Evolutionary conservation across 2,888 invertebrate species (phyloP).

Genomic region (Invenusta paracnida): DNA sequence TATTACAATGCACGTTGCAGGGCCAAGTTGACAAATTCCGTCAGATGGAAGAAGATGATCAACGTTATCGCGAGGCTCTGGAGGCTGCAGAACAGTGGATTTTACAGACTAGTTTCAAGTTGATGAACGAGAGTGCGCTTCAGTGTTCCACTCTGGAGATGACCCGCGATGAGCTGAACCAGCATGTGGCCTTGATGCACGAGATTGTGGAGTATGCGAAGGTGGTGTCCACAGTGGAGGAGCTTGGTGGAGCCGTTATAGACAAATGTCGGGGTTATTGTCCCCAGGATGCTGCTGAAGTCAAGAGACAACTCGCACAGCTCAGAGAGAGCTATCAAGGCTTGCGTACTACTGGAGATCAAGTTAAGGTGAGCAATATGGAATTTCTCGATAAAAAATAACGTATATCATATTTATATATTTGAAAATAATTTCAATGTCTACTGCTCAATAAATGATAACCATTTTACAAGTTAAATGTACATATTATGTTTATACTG

Average conservation of each 20-base stretch:
- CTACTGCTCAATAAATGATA: no score
- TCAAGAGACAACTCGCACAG: slow-evolving; percentile 78
- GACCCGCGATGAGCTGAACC: slow-evolving; percentile 81
- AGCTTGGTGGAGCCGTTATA: neutral
- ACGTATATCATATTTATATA: no score
- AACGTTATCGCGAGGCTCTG: slow-evolving; percentile 76
- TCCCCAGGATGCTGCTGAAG: slow-evolving; percentile 68
- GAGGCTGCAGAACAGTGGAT: slow-evolving; percentile 94
- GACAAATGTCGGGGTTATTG: neutral
- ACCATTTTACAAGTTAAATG: no score
- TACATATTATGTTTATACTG: no score
- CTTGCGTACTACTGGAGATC: slow-evolving; percentile 77
- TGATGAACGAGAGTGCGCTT: slow-evolving; percentile 86
- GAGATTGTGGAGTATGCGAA: neutral
- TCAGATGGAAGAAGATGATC: slow-evolving; percentile 68
- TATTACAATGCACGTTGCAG: no score
- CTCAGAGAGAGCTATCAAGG: slow-evolving; percentile 89
- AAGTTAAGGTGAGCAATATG: slow-evolving; percentile 68
- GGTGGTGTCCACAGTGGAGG: neutral
- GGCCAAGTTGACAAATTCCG: slow-evolving; percentile 61
- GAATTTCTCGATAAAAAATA: slow-evolving; percentile 34
- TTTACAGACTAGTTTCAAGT: slow-evolving; percentile 83
- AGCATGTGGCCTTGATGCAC: slow-evolving; percentile 65
- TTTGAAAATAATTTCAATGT: no score
- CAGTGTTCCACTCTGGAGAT: slow-evolving; percentile 85